These are phyloP conservation scores for Heliornis fulica DNA, from an alignment of 2,113 vertebrate genomes.

Conservation along the genomic window DNA sequence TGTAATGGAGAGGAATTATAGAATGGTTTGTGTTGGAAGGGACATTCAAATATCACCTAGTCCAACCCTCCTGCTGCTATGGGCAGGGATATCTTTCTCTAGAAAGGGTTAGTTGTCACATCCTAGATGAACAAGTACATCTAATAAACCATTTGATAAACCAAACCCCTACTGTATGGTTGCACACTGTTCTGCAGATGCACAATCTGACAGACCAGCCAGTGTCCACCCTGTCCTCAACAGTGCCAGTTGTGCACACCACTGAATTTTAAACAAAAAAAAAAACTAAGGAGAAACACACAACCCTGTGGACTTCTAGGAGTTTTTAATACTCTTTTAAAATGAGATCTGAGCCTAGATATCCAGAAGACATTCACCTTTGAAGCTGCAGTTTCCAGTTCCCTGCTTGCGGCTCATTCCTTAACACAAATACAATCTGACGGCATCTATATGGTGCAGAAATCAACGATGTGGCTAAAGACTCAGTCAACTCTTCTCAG, in stretches of 20 bases:
- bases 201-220: neutral
- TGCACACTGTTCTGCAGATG: neutral
- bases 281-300: neutral
- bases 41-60: neutral
- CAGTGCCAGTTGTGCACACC: neutral
- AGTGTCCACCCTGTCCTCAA: neutral
- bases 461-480: neutral
- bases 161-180: neutral
- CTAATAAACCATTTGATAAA: neutral
- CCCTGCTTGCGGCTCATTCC: neutral
- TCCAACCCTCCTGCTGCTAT: neutral
- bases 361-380: neutral
- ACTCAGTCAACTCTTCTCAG: conserved; percentile 12
- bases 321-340: neutral
- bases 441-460: neutral
- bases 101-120: neutral
- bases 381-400: conserved; percentile 4
- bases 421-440: conserved; percentile 2
- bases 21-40: neutral
- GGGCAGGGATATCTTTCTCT: neutral
- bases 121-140: neutral
- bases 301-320: neutral
- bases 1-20: neutral
- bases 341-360: neutral
- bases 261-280: neutral